These are phyloP conservation scores for Magallana angulata DNA, from an alignment of 1,140 invertebrate species.

Conservation along the genomic window DNA sequence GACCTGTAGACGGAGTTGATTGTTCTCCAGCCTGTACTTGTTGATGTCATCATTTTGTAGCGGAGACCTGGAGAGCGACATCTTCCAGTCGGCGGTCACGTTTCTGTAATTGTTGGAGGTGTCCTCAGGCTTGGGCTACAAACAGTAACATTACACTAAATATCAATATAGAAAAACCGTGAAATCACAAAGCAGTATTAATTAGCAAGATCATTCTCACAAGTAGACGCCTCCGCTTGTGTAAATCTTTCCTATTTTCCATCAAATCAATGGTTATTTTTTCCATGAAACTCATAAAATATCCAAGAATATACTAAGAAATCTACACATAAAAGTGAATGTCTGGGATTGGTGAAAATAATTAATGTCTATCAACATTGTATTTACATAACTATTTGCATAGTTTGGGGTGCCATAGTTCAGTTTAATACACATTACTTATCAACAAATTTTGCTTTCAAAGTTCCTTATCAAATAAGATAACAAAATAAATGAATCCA, in stretches of 20 bases:
- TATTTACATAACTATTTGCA: background rate
- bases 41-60: constrained; percentile 46
- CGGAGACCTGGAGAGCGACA: constrained; percentile 45
- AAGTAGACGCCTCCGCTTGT: background rate
- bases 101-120: constrained; percentile 49
- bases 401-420: background rate
- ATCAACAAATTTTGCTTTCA: background rate
- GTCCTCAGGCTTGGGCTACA: constrained; percentile 35
- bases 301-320: background rate
- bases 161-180: background rate
- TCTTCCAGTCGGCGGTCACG: constrained; percentile 51
- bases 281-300: background rate
- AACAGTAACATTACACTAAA: background rate
- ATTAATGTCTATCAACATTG: background rate
- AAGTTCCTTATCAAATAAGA: background rate
- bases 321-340: background rate
- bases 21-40: constrained; percentile 60
- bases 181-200: background rate
- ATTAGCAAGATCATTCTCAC: background rate
- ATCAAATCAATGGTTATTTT: background rate
- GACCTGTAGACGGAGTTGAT: constrained; percentile 62
- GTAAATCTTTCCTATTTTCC: constrained; percentile 26
- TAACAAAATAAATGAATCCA: constrained; percentile 16
- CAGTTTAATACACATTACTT: background rate
- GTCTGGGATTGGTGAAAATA: background rate